Conservation (phyloP, 2,113 vertebrate species). For the Eolophus roseicapilla region DNA sequence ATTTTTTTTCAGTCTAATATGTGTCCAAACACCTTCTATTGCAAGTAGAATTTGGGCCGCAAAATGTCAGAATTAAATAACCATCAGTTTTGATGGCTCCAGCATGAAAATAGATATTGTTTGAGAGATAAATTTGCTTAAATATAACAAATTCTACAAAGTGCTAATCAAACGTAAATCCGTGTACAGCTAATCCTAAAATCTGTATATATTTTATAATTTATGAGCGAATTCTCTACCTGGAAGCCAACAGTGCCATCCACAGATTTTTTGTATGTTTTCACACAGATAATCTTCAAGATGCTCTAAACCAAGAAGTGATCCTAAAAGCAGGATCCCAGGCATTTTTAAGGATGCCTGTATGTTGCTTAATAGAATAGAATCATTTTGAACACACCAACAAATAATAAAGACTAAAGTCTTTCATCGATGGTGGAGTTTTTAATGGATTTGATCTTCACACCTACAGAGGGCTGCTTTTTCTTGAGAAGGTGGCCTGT, state of each 20-base stretch:
- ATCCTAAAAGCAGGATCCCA: neutral
- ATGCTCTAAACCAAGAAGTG: neutral
- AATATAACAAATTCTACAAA: neutral
- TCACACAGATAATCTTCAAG: neutral
- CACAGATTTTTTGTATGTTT: neutral
- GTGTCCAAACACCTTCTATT: neutral
- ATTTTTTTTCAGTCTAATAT: neutral
- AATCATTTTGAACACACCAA: neutral
- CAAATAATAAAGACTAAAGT: neutral
- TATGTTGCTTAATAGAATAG: neutral
- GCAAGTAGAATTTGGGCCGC: neutral
- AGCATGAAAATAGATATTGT: neutral
- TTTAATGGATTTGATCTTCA: neutral
- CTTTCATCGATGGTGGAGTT: neutral
- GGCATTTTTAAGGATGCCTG: neutral
- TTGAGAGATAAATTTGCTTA: neutral
- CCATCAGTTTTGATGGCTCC: neutral
- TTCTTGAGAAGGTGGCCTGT: neutral
- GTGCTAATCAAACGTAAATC: neutral
- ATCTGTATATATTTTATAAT: neutral
- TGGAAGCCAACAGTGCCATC: conserved; percentile 54
- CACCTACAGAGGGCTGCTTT: neutral
- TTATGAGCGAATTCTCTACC: neutral
- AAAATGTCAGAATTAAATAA: neutral
- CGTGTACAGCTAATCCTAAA: neutral